Conservation (phyloP, 2,113 vertebrate species). For the Anseranas semipalmata region DNA sequence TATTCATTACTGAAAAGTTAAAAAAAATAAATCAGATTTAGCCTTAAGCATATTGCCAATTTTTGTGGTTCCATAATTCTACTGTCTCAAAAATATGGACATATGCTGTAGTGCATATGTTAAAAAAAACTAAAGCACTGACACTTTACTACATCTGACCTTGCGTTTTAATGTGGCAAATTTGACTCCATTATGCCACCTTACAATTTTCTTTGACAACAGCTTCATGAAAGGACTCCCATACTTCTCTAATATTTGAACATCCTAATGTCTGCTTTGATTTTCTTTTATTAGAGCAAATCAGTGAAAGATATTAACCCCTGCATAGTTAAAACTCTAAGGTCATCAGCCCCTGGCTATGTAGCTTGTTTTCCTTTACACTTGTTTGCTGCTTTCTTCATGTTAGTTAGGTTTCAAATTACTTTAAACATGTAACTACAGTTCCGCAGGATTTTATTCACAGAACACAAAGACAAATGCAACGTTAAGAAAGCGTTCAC, state of each 20-base stretch:
- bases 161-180: not conserved
- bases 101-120: not conserved
- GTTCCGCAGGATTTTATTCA: not conserved
- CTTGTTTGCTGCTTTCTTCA: not conserved
- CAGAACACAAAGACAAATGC: not conserved
- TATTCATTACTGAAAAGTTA: not conserved
- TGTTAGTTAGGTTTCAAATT: not conserved
- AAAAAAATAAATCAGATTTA: not conserved
- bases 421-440: not conserved
- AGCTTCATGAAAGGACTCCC: not conserved
- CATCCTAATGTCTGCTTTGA: not conserved
- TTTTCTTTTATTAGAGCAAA: constrained; percentile 26
- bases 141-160: not conserved
- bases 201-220: not conserved
- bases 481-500: not conserved
- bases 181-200: not conserved
- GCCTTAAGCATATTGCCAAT: not conserved
- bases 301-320: constrained; percentile 21
- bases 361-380: not conserved
- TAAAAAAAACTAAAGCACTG: not conserved
- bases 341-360: constrained; percentile 6
- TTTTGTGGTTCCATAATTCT: not conserved
- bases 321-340: not conserved
- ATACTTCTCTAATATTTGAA: not conserved
- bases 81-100: not conserved